These are phyloP conservation scores for Eulemur rubriventer DNA, from an alignment of 2,797 vertebrate genomes.

Conservation along the genomic window DNA sequence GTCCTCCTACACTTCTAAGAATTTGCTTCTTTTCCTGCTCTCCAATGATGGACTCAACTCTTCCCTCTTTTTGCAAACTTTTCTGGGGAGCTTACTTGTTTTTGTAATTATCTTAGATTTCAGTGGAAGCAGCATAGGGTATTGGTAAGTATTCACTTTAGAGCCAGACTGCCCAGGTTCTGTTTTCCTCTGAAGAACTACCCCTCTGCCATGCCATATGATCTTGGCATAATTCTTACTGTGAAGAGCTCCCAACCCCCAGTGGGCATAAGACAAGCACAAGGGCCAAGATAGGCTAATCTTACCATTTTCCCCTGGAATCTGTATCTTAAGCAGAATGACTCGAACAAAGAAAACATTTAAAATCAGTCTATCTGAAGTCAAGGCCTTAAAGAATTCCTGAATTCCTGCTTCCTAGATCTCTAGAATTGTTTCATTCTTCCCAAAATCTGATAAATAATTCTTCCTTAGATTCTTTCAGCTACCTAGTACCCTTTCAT, in stretches of 20 bases:
- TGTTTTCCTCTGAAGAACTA: background rate
- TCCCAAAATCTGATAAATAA: constrained; percentile 30
- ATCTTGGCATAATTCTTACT: background rate
- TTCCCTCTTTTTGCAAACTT: background rate
- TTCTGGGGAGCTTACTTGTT: background rate
- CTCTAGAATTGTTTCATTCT: background rate
- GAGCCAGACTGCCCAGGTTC: background rate
- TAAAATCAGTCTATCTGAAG: background rate
- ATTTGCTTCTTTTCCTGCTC: background rate
- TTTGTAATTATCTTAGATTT: background rate
- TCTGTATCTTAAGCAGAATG: background rate
- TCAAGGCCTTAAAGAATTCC: background rate
- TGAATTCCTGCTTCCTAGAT: background rate
- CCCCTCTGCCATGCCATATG: background rate
- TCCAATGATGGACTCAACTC: background rate
- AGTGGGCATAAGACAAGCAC: background rate
- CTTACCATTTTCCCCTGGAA: background rate
- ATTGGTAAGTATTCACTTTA: background rate
- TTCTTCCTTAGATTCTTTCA: background rate
- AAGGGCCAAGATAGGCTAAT: background rate
- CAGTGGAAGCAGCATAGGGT: background rate
- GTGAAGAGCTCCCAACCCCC: background rate
- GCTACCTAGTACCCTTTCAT: background rate
- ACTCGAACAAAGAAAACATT: background rate
- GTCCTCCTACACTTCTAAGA: background rate